phyloP scores from a whole-genome alignment of 2,888 invertebrate species.

The Theretra japonica region DNA sequence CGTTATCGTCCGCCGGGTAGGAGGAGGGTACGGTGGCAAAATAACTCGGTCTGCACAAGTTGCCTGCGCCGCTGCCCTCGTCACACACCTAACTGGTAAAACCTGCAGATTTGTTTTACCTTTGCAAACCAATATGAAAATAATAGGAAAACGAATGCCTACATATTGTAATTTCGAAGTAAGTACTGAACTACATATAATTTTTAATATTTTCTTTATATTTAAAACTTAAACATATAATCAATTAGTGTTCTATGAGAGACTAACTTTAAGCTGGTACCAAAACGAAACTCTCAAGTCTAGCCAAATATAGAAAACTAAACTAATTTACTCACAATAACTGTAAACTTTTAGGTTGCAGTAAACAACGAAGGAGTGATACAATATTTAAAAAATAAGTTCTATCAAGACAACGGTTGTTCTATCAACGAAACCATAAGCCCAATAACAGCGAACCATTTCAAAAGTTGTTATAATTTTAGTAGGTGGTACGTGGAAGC shows the following conservation, averaged over 20 bases:
- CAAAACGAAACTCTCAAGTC: no score
- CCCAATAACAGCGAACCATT: constrained; percentile 62
- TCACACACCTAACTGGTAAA: constrained; percentile 82
- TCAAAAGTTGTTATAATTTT: constrained; percentile 83
- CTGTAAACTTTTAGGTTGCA: constrained; percentile 72
- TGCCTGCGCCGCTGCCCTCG: constrained; percentile 87
- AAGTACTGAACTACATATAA: neutral
- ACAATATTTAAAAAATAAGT: constrained; percentile 84
- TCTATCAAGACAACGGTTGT: constrained; percentile 82
- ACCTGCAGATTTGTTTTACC: constrained; percentile 87
- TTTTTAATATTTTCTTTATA: neutral
- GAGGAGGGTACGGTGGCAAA: constrained; percentile 87
- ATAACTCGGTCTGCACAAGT: constrained; percentile 84
- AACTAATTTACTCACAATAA: neutral
- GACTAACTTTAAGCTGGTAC: no score
- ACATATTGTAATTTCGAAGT: constrained; percentile 84
- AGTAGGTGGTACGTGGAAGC: constrained; percentile 84
- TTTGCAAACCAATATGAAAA: constrained; percentile 86
- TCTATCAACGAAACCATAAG: constrained; percentile 77
- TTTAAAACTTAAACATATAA: no score
- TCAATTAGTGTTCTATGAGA: no score
- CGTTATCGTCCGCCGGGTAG: constrained; percentile 86
- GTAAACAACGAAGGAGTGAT: constrained; percentile 87
- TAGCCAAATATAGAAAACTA: no score
- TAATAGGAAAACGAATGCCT: constrained; percentile 85